Evolutionary conservation across 2,888 invertebrate genomes (phyloP).

Genomic region (Endotricha flammealis): DNA sequence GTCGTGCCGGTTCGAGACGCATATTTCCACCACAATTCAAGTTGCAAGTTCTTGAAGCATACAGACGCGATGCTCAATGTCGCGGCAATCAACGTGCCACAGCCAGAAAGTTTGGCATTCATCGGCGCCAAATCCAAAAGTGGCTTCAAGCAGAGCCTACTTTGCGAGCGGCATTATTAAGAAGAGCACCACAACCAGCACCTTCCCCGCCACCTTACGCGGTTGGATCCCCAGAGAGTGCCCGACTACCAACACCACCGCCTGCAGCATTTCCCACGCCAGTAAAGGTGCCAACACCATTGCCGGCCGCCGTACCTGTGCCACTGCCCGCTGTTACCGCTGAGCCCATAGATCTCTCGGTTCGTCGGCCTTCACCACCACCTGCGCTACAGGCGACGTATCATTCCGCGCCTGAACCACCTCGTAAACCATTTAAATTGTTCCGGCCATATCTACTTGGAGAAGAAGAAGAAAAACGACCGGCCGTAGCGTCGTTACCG

Average conservation of each 20-base stretch:
- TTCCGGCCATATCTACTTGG: conserved; percentile 85
- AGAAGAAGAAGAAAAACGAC: conserved; percentile 76
- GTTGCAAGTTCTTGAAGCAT: conserved; percentile 92
- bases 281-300: conserved; percentile 37
- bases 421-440: conserved; percentile 83
- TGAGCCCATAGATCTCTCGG: conserved; percentile 61
- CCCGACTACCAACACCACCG: conserved; percentile 65
- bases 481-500: conserved; percentile 54
- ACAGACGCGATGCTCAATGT: conserved; percentile 90
- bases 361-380: conserved; percentile 53
- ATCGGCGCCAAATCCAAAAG: conserved; percentile 93
- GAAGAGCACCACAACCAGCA: conserved; percentile 68
- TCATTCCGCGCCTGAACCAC: conserved; percentile 41
- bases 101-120: conserved; percentile 93
- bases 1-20: conserved; percentile 87
- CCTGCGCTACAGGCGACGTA: conserved; percentile 48
- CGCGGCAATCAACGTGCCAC: conserved; percentile 94
- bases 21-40: conserved; percentile 94
- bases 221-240: conserved; percentile 64
- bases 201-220: conserved; percentile 69
- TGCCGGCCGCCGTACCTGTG: conserved; percentile 38
- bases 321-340: conserved; percentile 32
- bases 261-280: conserved; percentile 42
- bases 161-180: conserved; percentile 83
- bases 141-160: conserved; percentile 92